These are phyloP conservation scores for Spialia ferax DNA, from an alignment of 2,888 invertebrate species.

Conservation along the genomic window DNA sequence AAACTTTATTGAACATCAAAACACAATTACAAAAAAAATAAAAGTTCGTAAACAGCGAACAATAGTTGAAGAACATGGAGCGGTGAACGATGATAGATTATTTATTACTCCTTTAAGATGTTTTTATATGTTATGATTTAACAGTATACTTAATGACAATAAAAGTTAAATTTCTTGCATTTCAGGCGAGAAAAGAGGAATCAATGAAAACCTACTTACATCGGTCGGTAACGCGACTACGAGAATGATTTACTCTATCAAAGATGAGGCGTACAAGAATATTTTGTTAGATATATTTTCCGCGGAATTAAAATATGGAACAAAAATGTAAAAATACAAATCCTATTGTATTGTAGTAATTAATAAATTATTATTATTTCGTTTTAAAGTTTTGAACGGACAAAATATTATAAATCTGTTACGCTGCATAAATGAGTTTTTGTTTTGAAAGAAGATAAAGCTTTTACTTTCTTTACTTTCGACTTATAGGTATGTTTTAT, in stretches of 20 bases:
- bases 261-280: conserved; percentile 53
- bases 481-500: no score
- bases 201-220: conserved; percentile 46
- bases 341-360: background rate
- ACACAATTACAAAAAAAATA: no score
- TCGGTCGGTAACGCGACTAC: conserved; percentile 38
- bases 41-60: no score
- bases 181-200: conserved; percentile 39
- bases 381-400: background rate
- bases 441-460: no score
- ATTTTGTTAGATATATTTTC: conserved; percentile 61
- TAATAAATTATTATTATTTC: background rate
- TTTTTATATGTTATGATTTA: no score
- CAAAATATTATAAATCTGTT: background rate
- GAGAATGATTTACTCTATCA: conserved; percentile 41
- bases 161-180: conserved; percentile 8
- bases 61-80: no score
- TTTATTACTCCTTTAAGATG: no score
- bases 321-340: background rate
- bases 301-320: conserved; percentile 41
- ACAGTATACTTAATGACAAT: background rate
- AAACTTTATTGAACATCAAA: no score
- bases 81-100: no score
- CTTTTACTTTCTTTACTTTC: no score
- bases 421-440: background rate